These are phyloP conservation scores for Spilarctia lutea DNA, from an alignment of 2,888 invertebrate species.

Conservation along the genomic window DNA sequence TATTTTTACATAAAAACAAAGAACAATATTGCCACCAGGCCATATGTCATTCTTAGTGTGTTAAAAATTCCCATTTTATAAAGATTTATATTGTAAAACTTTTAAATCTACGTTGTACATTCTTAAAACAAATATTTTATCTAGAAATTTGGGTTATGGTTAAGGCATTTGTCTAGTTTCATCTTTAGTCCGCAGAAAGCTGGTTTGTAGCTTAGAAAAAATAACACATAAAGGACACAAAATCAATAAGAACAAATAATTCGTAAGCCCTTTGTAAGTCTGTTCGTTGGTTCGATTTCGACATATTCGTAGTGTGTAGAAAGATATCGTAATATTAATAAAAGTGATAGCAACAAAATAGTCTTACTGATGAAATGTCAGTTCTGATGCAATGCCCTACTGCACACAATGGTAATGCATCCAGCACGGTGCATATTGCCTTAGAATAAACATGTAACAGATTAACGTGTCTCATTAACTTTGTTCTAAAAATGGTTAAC, in stretches of 20 bases:
- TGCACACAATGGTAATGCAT: constrained; percentile 3
- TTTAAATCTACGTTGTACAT: background rate
- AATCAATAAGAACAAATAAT: background rate
- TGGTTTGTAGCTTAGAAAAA: background rate
- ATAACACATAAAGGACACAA: background rate
- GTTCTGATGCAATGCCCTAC: background rate
- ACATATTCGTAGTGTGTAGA: background rate
- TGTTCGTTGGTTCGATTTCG: background rate
- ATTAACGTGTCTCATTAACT: background rate
- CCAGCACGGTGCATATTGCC: background rate
- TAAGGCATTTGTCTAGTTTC: too few species aligned
- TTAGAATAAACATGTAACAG: constrained; percentile 3
- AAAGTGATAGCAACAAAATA: background rate
- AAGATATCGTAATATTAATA: background rate
- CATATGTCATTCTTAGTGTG: background rate
- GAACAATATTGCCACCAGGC: background rate
- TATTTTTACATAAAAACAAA: background rate
- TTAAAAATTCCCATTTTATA: background rate
- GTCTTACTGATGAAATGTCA: background rate
- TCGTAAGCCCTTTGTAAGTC: background rate
- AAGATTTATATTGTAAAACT: background rate
- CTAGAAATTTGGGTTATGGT: too few species aligned
- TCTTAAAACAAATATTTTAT: background rate
- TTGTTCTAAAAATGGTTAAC: background rate
- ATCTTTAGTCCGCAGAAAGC: too few species aligned